Base-by-base conservation (phyloP, 2,113 vertebrate species). In the Tapirus terrestris region DNA sequence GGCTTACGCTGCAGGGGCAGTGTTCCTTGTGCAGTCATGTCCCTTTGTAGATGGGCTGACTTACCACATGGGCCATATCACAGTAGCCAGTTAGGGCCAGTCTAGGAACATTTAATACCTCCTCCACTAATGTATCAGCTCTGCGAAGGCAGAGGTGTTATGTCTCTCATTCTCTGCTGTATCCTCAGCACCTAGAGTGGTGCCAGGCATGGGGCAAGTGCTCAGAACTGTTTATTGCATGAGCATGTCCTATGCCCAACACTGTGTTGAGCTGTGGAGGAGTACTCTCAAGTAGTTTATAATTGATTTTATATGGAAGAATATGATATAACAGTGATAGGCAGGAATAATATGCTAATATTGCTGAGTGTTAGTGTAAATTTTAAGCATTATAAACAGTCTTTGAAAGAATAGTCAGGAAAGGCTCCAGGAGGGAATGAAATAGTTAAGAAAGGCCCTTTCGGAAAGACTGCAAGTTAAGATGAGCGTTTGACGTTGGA, bases 131-230 rank as follows among this genome's bases (percentile, higher is more conserved):
- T 10, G 3, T 2, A 21, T 75, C 23, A 21, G 18, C 63, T 68
- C 31, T 3, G 0, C 1, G 14, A 33, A 65, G 51, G 58, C n/a
- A 45, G 51, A 43, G 5, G 5, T 48, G 53, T 27, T 39, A 0
- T 5, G 25, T 75, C 3, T 43, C 56, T 60, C 25, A 7, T 45
- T 17, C 36, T 33, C 39, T 58, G 27, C 23, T 1, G 0, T 27
- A 2, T 14, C 17, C 5, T 70, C 10, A 45, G 48, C 18, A 4
- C 60, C 12, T 17, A 23, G 12, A 53, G 1, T 13, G 1, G 8
- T 3, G 29, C 27, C 7, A 21, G 36, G 73, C 2, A 0, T 4
- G 27, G 48, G 43, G 23, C 45, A 5, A 36, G 29, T 6, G n/a
- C 67, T 77, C 33, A 75, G 61, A 23, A 65, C 25, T 7, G 1